These are phyloP conservation scores for Matsumyia berberina DNA, from an alignment of 2,888 invertebrate species.

Conservation along the genomic window DNA sequence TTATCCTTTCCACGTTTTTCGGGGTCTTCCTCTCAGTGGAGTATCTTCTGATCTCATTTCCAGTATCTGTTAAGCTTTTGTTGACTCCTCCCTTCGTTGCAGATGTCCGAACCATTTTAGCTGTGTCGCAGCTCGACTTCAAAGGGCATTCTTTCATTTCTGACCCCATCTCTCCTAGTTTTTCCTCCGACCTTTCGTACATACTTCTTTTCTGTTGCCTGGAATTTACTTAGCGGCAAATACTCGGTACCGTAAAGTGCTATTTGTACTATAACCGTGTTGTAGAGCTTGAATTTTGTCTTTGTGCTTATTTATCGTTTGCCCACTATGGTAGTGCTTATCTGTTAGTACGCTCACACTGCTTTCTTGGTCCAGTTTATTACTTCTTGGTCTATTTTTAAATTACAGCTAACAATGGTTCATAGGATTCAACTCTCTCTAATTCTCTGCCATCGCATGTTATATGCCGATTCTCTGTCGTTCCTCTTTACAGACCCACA, in stretches of 20 bases:
- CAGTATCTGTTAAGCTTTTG: too few relatives aligned
- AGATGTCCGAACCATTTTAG: too few relatives aligned
- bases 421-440: conserved; percentile 2
- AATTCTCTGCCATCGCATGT: conserved; percentile 7
- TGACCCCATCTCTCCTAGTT: too few relatives aligned
- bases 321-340: background rate
- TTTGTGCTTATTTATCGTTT: background rate
- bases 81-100: too few relatives aligned
- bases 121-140: too few relatives aligned
- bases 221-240: too few relatives aligned
- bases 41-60: too few relatives aligned
- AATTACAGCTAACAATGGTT: conserved; percentile 9
- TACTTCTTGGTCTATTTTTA: conserved; percentile 14
- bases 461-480: conserved; percentile 3
- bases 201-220: too few relatives aligned
- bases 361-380: background rate
- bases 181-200: too few relatives aligned
- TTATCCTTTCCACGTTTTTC: too few relatives aligned
- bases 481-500: conserved; percentile 7
- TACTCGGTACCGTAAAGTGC: background rate
- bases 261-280: background rate
- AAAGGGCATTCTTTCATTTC: too few relatives aligned
- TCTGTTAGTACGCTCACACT: background rate
- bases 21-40: too few relatives aligned
- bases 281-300: conserved; percentile 6